These are phyloP conservation scores for Phragmatobia fuliginosa DNA, from an alignment of 2,888 invertebrate species.

Conservation along the genomic window DNA sequence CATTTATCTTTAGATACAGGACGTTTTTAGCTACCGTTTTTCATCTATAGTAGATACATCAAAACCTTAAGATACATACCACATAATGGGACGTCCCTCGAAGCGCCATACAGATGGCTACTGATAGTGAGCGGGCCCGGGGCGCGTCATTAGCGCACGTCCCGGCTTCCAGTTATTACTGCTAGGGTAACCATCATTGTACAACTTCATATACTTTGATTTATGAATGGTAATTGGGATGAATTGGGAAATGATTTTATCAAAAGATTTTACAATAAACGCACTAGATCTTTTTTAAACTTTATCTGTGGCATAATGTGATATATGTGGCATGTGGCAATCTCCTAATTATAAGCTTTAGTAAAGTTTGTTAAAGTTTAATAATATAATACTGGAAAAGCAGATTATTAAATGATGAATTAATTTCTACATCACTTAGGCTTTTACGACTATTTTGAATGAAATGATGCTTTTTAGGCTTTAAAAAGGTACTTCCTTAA, in stretches of 20 bases:
- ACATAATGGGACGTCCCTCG: conserved; percentile 59
- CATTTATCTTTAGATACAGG: background rate
- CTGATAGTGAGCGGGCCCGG: conserved; percentile 72
- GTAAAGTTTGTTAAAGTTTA: too few species aligned
- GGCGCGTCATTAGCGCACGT: conserved; percentile 78
- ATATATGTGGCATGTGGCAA: too few species aligned
- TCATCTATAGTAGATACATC: conserved; percentile 18
- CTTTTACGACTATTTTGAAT: too few species aligned
- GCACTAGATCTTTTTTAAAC: background rate
- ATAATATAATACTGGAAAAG: too few species aligned
- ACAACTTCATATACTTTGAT: conserved; percentile 27
- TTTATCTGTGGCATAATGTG: too few species aligned
- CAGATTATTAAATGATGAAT: too few species aligned
- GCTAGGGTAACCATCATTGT: conserved; percentile 54
- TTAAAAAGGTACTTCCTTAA: too few species aligned
- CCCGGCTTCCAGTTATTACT: conserved; percentile 72
- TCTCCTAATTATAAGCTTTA: too few species aligned
- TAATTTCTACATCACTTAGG: too few species aligned
- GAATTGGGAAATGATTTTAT: conserved; percentile 19
- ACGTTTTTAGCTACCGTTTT: conserved; percentile 9
- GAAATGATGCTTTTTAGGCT: too few species aligned
- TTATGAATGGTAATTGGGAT: conserved; percentile 30
- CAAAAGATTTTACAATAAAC: conserved; percentile 2
- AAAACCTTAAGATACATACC: conserved; percentile 22
- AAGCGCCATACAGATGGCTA: conserved; percentile 59